Evolutionary conservation across 2,113 vertebrate species (phyloP).

Genomic region (Cebidichthys violaceus): DNA sequence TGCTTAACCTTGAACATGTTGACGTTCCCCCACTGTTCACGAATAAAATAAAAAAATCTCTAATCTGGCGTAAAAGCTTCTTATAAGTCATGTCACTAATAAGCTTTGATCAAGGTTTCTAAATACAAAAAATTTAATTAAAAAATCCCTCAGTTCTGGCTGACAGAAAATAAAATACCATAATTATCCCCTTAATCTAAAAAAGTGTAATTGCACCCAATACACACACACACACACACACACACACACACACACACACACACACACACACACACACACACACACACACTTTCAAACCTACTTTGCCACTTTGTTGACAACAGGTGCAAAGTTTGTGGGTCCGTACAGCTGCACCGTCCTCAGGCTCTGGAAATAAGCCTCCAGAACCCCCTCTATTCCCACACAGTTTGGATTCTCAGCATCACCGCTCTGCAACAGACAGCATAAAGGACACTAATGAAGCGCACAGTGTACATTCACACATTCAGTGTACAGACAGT

Average conservation of each 20-base stretch:
- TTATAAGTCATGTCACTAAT: conserved; percentile 27
- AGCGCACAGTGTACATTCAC: not conserved
- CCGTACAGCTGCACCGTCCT: conserved; percentile 93
- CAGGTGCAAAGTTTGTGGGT: conserved; percentile 94
- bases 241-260: not conserved
- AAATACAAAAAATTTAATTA: not conserved
- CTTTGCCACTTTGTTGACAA: conserved; percentile 96
- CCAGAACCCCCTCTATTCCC: conserved; percentile 87
- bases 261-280: not conserved
- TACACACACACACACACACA: not conserved
- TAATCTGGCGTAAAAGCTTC: conserved; percentile 30
- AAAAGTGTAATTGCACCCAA: not conserved
- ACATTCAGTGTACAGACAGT: not conserved
- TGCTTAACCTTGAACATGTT: conserved; percentile 8
- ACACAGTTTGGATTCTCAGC: conserved; percentile 75
- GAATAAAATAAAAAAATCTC: conserved; percentile 12
- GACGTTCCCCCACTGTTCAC: not conserved
- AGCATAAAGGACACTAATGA: not conserved
- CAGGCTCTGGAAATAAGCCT: conserved; percentile 94
- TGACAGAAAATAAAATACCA: not conserved
- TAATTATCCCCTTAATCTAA: not conserved
- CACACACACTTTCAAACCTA: conserved; percentile 73
- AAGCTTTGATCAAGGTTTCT: conserved; percentile 3
- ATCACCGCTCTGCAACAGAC: conserved; percentile 64
- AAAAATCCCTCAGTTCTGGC: not conserved